A percentile compares a stretch with the other conserved stretches of the same genome.
These are phyloP conservation scores for Spodoptera picta DNA, from an alignment of 2,888 invertebrate species.

Conservation along the genomic window DNA sequence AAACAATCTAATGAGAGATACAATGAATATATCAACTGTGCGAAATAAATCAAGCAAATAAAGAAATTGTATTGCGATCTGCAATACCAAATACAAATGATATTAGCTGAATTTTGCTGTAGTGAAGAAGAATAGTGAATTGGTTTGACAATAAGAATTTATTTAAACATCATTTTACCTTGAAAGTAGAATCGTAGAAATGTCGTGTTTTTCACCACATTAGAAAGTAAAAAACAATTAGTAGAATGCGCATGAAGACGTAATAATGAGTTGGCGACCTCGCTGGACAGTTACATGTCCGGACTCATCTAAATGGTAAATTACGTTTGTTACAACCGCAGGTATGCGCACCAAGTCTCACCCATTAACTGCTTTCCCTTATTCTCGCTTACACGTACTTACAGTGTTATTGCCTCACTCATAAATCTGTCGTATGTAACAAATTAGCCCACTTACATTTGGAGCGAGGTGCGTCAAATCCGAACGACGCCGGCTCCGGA, in stretches of 20 bases:
- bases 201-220: not conserved
- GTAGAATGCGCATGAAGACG: not conserved
- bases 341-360: constrained; percentile 53
- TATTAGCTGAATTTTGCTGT: no score
- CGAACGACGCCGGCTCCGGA: constrained; percentile 62
- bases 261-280: constrained; percentile 13
- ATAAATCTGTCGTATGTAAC: constrained; percentile 79
- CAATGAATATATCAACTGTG: no score
- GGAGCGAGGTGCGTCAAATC: constrained; percentile 56
- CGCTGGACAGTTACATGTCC: constrained; percentile 27
- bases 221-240: not conserved
- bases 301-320: constrained; percentile 43
- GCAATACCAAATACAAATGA: no score
- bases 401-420: constrained; percentile 61
- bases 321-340: constrained; percentile 27
- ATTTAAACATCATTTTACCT: no score
- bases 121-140: no score
- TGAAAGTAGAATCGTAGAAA: no score
- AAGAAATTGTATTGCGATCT: no score
- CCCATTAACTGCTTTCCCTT: constrained; percentile 74
- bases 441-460: constrained; percentile 71
- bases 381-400: constrained; percentile 57
- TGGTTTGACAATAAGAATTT: no score
- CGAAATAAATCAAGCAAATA: no score
- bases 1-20: not conserved